A percentile compares a stretch with the other conserved stretches of the same genome.
Evolutionary conservation across 2,797 vertebrate genomes (phyloP).

Genomic region (Coreius guichenoti): DNA sequence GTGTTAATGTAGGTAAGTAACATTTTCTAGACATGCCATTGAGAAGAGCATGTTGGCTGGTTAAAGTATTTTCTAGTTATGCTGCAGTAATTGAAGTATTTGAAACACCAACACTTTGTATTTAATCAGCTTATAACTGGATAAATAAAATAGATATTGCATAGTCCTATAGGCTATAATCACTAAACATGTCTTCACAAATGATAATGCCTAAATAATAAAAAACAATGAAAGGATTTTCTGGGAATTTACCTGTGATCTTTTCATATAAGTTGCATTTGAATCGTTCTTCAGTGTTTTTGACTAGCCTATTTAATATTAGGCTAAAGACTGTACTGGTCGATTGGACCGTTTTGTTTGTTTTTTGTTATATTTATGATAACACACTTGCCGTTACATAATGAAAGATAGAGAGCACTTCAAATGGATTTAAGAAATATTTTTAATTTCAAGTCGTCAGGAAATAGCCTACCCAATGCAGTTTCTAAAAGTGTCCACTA

Average conservation of each 20-base stretch:
- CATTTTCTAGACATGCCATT: not conserved
- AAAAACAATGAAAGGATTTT: not conserved
- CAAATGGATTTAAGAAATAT: conserved; percentile 2
- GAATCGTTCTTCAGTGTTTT: not conserved
- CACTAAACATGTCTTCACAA: not conserved
- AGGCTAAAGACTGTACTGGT: too few relatives aligned
- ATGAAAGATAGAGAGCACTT: not conserved
- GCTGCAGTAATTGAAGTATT: not conserved
- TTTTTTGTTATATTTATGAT: not conserved
- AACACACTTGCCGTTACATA: conserved; percentile 2
- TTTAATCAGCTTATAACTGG: not conserved
- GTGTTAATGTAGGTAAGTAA: not conserved
- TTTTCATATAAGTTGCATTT: not conserved
- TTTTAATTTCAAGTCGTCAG: not conserved
- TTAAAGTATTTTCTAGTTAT: not conserved
- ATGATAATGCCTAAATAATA: not conserved
- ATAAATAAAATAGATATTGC: not conserved
- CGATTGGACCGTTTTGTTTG: not conserved
- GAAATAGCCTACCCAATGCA: not conserved
- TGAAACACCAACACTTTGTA: not conserved
- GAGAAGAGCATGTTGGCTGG: not conserved
- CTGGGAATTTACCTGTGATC: not conserved
- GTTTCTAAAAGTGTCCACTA: conserved; percentile 34
- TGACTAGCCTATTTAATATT: too few relatives aligned
- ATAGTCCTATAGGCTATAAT: too few relatives aligned